These are phyloP conservation scores for Pterostichus niger DNA, from an alignment of 2,888 invertebrate species.

Conservation along the genomic window DNA sequence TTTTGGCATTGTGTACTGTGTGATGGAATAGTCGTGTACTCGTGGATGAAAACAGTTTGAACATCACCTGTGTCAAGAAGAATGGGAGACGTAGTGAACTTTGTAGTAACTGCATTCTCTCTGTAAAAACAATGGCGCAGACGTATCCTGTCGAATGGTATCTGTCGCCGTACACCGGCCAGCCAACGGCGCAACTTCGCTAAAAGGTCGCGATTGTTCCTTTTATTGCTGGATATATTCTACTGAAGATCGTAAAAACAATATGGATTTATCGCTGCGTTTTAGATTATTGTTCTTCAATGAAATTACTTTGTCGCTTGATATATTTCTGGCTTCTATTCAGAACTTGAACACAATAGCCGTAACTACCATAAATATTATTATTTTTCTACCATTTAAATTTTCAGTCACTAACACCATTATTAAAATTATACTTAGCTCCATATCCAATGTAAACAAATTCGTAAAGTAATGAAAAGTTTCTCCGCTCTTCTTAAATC, in stretches of 20 bases:
- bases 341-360: neutral
- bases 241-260: slow-evolving; percentile 30
- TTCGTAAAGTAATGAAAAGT: too few relatives aligned
- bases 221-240: slow-evolving; percentile 23
- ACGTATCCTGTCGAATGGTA: neutral
- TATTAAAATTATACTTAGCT: too few relatives aligned
- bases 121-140: slow-evolving; percentile 1
- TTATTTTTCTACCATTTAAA: too few relatives aligned
- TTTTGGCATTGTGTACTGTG: slow-evolving; percentile 30
- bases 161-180: slow-evolving; percentile 7
- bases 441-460: too few relatives aligned
- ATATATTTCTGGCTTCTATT: neutral
- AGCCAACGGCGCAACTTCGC: neutral
- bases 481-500: too few relatives aligned
- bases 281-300: slow-evolving; percentile 19
- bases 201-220: slow-evolving; percentile 33
- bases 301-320: slow-evolving; percentile 13
- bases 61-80: neutral
- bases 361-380: too few relatives aligned
- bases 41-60: slow-evolving; percentile 48
- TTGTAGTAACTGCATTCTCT: slow-evolving; percentile 16
- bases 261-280: slow-evolving; percentile 23
- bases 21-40: slow-evolving; percentile 59
- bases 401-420: too few relatives aligned
- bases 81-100: neutral